Evolutionary conservation across 2,113 vertebrate genomes (phyloP).

Genomic region (Perca fluviatilis): DNA sequence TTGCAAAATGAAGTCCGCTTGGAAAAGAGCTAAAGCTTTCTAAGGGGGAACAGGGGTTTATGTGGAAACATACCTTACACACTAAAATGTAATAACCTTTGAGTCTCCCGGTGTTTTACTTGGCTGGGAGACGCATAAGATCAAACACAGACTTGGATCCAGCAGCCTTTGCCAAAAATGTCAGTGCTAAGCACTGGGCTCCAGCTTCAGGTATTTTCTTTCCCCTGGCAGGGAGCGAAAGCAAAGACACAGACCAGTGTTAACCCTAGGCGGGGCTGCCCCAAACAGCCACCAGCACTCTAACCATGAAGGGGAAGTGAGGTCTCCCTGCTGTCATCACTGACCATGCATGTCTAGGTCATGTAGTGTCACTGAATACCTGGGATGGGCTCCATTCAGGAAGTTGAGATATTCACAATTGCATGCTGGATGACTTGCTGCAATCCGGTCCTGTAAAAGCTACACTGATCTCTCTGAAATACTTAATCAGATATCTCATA

Average conservation of each 20-base stretch:
- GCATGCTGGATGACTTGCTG: constrained; percentile 8
- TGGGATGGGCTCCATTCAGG: constrained; percentile 19
- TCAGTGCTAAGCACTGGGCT: constrained; percentile 78
- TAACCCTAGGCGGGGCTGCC: constrained; percentile 72
- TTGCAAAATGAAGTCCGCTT: constrained; percentile 80
- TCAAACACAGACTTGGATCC: constrained; percentile 84
- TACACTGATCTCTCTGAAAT: constrained; percentile 44
- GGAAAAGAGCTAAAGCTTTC: constrained; percentile 77
- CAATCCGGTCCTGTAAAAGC: constrained; percentile 12
- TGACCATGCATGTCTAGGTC: constrained; percentile 45
- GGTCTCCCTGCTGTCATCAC: constrained; percentile 59
- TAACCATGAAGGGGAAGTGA: constrained; percentile 50
- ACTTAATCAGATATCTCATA: constrained; percentile 55
- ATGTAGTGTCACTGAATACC: constrained; percentile 35
- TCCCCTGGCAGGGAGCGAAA: constrained; percentile 73
- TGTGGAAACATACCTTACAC: constrained; percentile 85
- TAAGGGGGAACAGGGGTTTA: constrained; percentile 73
- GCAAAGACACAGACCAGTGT: constrained; percentile 65
- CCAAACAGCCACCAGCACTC: constrained; percentile 39
- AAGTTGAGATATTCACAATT: constrained; percentile 22
- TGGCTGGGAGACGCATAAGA: constrained; percentile 79
- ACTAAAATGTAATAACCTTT: constrained; percentile 86
- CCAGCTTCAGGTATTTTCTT: constrained; percentile 85
- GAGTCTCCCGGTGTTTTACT: constrained; percentile 84
- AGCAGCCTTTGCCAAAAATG: constrained; percentile 84